Conservation (phyloP, 2,113 vertebrate genomes). For the Cervus canadensis region DNA sequence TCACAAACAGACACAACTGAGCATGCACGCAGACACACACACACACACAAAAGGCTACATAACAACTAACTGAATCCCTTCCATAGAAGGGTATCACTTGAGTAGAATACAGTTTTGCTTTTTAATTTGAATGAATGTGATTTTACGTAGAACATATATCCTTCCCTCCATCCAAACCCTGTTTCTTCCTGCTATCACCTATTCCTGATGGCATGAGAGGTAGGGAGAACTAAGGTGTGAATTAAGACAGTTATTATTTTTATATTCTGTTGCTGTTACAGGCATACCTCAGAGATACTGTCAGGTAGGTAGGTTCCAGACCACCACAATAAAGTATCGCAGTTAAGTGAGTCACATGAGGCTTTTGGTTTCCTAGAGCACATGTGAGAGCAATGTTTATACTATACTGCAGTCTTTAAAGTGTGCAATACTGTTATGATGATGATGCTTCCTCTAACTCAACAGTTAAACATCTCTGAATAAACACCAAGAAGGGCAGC, state of each 20-base stretch:
- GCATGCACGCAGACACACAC: background rate
- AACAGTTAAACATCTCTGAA: background rate
- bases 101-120: background rate
- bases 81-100: background rate
- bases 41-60: background rate
- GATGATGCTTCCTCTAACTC: background rate
- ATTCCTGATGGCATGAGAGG: background rate
- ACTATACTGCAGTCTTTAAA: background rate
- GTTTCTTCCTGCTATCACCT: background rate
- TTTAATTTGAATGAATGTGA: background rate
- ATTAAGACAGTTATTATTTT: background rate
- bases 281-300: background rate
- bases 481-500: background rate
- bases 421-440: background rate
- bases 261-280: background rate
- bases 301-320: background rate
- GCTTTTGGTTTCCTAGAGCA: background rate
- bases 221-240: background rate
- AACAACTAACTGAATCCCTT: conserved; percentile 12
- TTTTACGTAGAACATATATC: background rate
- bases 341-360: background rate
- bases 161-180: background rate
- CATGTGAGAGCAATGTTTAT: background rate
- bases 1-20: background rate
- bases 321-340: background rate